phyloP scores from a whole-genome alignment of 2,888 invertebrate species.

The Tetheella fluctuosa region DNA sequence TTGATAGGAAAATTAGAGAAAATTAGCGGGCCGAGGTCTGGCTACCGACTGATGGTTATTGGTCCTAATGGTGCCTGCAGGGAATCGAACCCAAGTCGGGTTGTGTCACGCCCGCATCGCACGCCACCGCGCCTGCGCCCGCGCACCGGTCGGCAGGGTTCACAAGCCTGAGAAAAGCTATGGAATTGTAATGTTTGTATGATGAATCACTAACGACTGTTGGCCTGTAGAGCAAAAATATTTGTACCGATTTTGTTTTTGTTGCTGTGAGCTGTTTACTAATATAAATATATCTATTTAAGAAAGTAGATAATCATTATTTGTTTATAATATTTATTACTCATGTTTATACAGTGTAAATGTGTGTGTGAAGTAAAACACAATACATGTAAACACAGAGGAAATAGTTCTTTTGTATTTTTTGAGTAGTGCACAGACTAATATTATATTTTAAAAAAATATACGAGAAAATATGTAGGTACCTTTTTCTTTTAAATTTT shows the following conservation, averaged over 20 bases:
- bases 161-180: constrained; percentile 10
- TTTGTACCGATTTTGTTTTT: constrained; percentile 13
- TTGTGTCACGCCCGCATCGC: constrained; percentile 74
- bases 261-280: no score
- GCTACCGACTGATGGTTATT: constrained; percentile 82
- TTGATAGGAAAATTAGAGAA: constrained; percentile 84
- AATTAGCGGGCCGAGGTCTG: constrained; percentile 72
- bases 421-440: no score
- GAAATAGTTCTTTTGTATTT: no score
- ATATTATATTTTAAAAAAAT: no score
- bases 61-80: constrained; percentile 78
- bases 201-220: constrained; percentile 33
- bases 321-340: no score
- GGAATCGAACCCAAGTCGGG: constrained; percentile 64
- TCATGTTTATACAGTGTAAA: no score
- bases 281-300: no score
- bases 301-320: no score
- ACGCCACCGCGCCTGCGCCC: constrained; percentile 45
- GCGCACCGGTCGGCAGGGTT: constrained; percentile 60
- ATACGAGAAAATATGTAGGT: no score
- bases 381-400: no score
- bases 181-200: background rate
- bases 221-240: background rate
- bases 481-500: no score
- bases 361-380: no score